These are phyloP conservation scores for Panzeria rudis DNA, from an alignment of 2,888 invertebrate genomes.

Conservation along the genomic window DNA sequence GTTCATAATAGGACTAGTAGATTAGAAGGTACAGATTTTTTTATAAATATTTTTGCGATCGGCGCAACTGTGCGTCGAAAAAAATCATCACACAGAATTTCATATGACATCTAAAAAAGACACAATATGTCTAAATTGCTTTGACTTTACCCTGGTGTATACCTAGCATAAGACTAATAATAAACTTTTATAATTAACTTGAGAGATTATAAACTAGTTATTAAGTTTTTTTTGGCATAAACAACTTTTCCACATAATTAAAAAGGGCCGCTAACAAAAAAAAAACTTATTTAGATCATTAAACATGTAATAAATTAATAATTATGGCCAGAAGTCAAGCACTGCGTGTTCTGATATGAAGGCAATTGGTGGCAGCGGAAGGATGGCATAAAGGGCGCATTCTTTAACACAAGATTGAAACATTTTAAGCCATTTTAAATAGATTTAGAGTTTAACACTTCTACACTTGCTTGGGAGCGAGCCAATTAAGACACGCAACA, in stretches of 20 bases:
- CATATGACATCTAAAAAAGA: neutral
- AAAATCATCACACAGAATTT: neutral
- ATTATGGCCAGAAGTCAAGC: slow-evolving; percentile 51
- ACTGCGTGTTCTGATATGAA: slow-evolving; percentile 28
- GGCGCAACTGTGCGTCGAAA: too few species aligned
- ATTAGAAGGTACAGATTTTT: too few species aligned
- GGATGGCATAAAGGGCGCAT: slow-evolving; percentile 7
- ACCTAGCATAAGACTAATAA: neutral
- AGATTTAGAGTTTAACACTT: slow-evolving; percentile 59
- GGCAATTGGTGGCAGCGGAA: slow-evolving; percentile 14
- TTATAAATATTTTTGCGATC: too few species aligned
- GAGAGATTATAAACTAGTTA: slow-evolving; percentile 42
- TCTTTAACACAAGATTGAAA: slow-evolving; percentile 30
- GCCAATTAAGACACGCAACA: slow-evolving; percentile 60
- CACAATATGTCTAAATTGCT: too few species aligned
- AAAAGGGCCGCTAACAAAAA: slow-evolving; percentile 18
- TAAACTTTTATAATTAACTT: slow-evolving; percentile 14
- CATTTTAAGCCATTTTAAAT: slow-evolving; percentile 47
- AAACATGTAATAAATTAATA: slow-evolving; percentile 62
- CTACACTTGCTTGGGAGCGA: slow-evolving; percentile 26
- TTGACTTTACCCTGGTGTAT: neutral
- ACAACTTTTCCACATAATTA: slow-evolving; percentile 43
- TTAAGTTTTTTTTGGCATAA: slow-evolving; percentile 19
- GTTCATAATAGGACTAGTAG: too few species aligned
- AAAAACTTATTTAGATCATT: slow-evolving; percentile 34